These are phyloP conservation scores for Gnathonemus longibarbis DNA, from an alignment of 2,113 vertebrate species.

Conservation along the genomic window DNA sequence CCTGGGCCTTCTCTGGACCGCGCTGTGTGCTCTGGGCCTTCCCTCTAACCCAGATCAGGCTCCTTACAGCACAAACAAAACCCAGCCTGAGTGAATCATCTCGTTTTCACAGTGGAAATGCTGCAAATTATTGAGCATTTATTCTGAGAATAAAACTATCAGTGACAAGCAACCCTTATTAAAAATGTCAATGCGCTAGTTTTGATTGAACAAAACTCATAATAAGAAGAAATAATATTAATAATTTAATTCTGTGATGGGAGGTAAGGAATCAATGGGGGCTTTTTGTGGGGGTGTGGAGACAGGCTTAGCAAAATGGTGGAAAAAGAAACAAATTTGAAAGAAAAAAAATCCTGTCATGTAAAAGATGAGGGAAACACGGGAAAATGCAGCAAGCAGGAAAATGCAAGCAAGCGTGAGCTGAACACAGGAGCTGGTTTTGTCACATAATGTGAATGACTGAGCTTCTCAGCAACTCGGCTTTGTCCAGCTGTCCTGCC, in stretches of 20 bases:
- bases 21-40: background rate
- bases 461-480: background rate
- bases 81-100: background rate
- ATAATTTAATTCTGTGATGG: no score
- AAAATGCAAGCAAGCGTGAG: background rate
- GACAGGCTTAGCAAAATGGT: background rate
- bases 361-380: background rate
- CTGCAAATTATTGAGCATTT: background rate
- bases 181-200: background rate
- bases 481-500: background rate
- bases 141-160: background rate
- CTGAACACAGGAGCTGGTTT: background rate
- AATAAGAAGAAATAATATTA: background rate
- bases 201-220: background rate
- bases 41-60: background rate
- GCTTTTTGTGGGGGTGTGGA: background rate
- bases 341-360: background rate
- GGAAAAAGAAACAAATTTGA: no score
- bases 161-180: background rate
- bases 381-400: background rate
- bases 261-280: no score
- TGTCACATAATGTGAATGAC: background rate
- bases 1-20: background rate
- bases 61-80: background rate
- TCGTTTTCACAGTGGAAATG: background rate